These are phyloP conservation scores for Argynnis bischoffii DNA, from an alignment of 2,888 invertebrate species.

Conservation along the genomic window DNA sequence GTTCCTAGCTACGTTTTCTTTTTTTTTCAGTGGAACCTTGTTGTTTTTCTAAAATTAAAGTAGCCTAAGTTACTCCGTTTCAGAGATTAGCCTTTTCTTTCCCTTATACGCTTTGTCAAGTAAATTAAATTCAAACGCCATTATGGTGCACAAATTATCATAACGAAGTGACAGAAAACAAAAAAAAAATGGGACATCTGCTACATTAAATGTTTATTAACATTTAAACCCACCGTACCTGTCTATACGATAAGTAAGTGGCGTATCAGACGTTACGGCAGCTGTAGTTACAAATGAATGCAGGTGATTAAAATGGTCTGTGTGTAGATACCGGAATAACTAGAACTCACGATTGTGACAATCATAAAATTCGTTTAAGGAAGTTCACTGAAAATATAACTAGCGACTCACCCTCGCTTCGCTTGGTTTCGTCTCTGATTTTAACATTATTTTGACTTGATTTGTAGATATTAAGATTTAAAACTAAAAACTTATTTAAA, in stretches of 20 bases:
- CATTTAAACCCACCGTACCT: neutral
- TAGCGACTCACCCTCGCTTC: too few relatives aligned
- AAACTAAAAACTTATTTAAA: too few relatives aligned
- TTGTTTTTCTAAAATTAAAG: too few relatives aligned
- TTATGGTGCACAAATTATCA: slow-evolving; percentile 3
- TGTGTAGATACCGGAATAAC: neutral
- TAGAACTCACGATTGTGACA: neutral
- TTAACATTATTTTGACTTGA: too few relatives aligned
- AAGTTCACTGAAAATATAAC: neutral
- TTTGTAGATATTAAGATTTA: too few relatives aligned
- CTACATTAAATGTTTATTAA: slow-evolving; percentile 17
- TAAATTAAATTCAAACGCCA: slow-evolving; percentile 1
- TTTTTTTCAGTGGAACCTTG: too few relatives aligned
- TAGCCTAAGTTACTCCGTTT: too few relatives aligned
- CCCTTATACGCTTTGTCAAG: slow-evolving; percentile 1
- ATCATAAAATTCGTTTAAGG: neutral
- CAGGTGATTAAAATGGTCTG: slow-evolving; percentile 11
- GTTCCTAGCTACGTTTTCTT: too few relatives aligned
- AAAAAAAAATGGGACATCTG: slow-evolving; percentile 18
- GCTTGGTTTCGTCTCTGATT: too few relatives aligned
- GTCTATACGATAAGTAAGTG: slow-evolving; percentile 9
- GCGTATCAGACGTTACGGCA: slow-evolving; percentile 20
- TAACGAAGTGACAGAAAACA: slow-evolving; percentile 13
- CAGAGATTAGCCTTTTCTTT: neutral
- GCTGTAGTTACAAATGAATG: slow-evolving; percentile 16